Conservation (phyloP, 1,140 invertebrate genomes). For the Trichomalopsis sarcophagae region DNA sequence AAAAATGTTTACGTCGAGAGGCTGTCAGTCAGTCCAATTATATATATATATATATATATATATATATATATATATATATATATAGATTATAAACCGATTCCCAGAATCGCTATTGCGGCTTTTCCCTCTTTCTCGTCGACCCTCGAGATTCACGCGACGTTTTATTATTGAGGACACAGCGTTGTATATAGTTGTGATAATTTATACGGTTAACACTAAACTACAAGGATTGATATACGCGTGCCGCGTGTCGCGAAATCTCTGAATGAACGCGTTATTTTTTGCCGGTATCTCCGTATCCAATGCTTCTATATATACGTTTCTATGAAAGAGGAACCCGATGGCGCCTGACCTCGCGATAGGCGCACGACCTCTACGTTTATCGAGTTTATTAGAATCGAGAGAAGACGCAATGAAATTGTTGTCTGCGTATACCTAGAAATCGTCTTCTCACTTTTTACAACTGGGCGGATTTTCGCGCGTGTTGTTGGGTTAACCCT, state of each 20-base stretch:
- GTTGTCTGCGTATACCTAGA: neutral
- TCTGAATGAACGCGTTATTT: neutral
- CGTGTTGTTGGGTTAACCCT: neutral
- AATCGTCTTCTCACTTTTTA: neutral
- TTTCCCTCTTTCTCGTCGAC: too few relatives aligned
- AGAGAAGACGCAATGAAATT: neutral
- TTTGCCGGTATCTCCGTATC: neutral
- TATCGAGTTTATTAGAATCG: neutral
- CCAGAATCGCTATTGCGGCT: too few relatives aligned
- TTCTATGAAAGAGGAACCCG: neutral
- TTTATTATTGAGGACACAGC: too few relatives aligned
- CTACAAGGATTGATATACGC: too few relatives aligned
- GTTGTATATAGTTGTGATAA: too few relatives aligned
- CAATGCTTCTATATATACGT: neutral
- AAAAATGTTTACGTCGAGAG: too few relatives aligned
- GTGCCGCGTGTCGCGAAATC: neutral
- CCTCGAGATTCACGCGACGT: too few relatives aligned
- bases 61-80: too few relatives aligned
- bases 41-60: too few relatives aligned
- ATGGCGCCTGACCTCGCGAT: conserved; percentile 11
- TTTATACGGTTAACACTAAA: too few relatives aligned
- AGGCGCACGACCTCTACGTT: neutral
- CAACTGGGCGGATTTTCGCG: neutral
- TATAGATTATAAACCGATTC: too few relatives aligned
- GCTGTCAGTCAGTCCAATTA: too few relatives aligned